phyloP scores from a whole-genome alignment of 2,888 invertebrate species.

The Acrobeloides nanus region DNA sequence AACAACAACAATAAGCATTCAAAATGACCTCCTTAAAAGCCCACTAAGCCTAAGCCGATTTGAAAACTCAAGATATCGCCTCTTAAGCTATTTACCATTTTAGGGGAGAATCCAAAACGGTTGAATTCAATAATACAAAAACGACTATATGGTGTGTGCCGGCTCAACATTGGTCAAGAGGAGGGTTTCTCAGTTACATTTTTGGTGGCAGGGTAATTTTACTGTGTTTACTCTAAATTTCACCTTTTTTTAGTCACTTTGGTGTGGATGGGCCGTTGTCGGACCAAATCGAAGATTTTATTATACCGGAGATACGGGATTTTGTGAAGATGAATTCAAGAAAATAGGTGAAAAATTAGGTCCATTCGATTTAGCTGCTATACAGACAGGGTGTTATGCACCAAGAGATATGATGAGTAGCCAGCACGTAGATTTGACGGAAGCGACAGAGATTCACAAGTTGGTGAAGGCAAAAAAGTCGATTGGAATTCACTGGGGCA shows the following conservation, averaged over 20 bases:
- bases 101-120: constrained; percentile 32
- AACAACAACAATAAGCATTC: too few relatives aligned
- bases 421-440: constrained; percentile 58
- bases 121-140: constrained; percentile 18
- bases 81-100: too few relatives aligned
- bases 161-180: constrained; percentile 59
- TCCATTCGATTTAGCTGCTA: constrained; percentile 59
- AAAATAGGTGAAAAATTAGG: constrained; percentile 58
- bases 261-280: constrained; percentile 59
- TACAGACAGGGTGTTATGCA: constrained; percentile 61
- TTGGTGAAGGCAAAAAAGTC: constrained; percentile 55
- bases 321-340: constrained; percentile 56
- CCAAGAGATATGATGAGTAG: constrained; percentile 58
- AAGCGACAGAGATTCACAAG: constrained; percentile 58
- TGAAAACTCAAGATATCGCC: too few relatives aligned
- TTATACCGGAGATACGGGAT: constrained; percentile 61
- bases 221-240: too few relatives aligned
- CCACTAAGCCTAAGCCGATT: too few relatives aligned
- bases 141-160: constrained; percentile 56
- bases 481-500: constrained; percentile 61
- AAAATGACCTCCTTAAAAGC: too few relatives aligned
- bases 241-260: constrained; percentile 57
- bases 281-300: constrained; percentile 56
- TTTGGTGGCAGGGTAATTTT: too few relatives aligned
- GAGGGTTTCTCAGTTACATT: constrained; percentile 55